Conservation (phyloP, 2,888 invertebrate genomes). For the Drosophila antonietae region DNA sequence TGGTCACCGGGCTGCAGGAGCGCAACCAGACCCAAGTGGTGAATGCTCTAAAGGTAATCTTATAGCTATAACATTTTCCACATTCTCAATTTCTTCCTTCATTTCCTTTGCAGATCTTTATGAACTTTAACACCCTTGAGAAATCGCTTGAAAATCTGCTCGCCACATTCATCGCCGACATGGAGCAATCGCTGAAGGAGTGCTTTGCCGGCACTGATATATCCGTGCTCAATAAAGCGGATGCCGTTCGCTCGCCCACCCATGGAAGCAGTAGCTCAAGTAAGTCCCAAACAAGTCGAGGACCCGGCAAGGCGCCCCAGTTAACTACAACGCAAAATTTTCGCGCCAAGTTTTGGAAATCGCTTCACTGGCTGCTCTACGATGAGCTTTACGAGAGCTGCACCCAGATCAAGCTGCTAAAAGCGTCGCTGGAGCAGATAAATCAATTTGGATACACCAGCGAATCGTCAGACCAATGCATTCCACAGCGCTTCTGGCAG, state of each 20-base stretch:
- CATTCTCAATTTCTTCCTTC: not conserved
- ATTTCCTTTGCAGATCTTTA: constrained; percentile 79
- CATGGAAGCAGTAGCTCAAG: constrained; percentile 32
- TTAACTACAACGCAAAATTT: constrained; percentile 86
- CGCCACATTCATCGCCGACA: constrained; percentile 82
- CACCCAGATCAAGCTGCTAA: constrained; percentile 86
- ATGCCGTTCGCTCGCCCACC: constrained; percentile 77
- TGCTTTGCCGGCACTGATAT: constrained; percentile 84
- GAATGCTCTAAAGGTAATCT: constrained; percentile 87
- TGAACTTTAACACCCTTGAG: constrained; percentile 83
- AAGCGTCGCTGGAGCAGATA: constrained; percentile 82
- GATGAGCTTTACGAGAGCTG: constrained; percentile 90
- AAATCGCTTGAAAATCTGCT: constrained; percentile 83
- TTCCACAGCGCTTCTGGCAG: constrained; percentile 86
- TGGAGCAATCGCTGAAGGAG: constrained; percentile 83
- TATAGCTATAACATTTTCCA: fast-evolving
- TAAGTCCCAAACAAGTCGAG: constrained; percentile 66
- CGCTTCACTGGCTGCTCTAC: constrained; percentile 93
- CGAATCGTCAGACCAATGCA: constrained; percentile 68
- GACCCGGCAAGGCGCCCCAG: constrained; percentile 86
- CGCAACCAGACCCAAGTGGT: constrained; percentile 89
- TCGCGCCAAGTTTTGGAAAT: constrained; percentile 91
- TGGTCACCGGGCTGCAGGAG: constrained; percentile 91
- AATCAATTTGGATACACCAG: constrained; percentile 75
- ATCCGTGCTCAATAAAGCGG: constrained; percentile 85